A percentile compares a stretch with the other conserved stretches of the same genome.
These are phyloP conservation scores for Dicyrtomina minuta DNA, from an alignment of 2,888 invertebrate genomes.

Conservation along the genomic window DNA sequence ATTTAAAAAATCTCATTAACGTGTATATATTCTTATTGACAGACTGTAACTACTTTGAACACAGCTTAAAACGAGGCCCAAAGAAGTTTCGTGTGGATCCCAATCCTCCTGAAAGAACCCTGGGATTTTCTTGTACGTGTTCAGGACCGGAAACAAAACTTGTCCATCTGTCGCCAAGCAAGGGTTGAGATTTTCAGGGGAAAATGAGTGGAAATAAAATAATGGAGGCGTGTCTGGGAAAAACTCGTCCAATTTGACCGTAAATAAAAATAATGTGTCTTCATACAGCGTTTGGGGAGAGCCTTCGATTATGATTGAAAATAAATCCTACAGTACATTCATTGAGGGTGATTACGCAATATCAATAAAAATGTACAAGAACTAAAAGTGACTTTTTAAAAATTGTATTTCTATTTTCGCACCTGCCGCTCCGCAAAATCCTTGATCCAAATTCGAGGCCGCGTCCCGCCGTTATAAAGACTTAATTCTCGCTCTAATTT, in stretches of 20 bases:
- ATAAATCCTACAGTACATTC: conserved; percentile 3
- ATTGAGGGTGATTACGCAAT: no score
- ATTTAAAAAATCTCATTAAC: no score
- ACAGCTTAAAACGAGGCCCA: conserved; percentile 19
- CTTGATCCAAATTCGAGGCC: not conserved
- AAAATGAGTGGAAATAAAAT: conserved; percentile 17
- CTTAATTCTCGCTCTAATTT: not conserved
- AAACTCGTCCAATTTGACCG: conserved; percentile 1
- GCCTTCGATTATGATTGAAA: conserved; percentile 19
- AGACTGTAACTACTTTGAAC: conserved; percentile 35
- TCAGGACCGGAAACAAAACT: conserved; percentile 19
- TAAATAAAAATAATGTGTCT: conserved; percentile 23
- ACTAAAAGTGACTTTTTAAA: no score
- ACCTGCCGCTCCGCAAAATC: not conserved
- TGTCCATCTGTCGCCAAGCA: conserved; percentile 11
- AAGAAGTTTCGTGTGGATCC: conserved; percentile 10
- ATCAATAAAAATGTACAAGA: not conserved
- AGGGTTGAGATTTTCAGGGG: conserved; percentile 14
- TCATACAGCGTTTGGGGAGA: conserved; percentile 12
- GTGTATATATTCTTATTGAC: no score
- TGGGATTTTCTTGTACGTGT: conserved; percentile 10
- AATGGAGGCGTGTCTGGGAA: conserved; percentile 21
- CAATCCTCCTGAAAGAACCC: conserved; percentile 8
- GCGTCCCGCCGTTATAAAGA: not conserved
- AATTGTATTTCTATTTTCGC: not conserved